Conservation (phyloP, 2,113 vertebrate genomes). For the Chloroceryle aenea region DNA sequence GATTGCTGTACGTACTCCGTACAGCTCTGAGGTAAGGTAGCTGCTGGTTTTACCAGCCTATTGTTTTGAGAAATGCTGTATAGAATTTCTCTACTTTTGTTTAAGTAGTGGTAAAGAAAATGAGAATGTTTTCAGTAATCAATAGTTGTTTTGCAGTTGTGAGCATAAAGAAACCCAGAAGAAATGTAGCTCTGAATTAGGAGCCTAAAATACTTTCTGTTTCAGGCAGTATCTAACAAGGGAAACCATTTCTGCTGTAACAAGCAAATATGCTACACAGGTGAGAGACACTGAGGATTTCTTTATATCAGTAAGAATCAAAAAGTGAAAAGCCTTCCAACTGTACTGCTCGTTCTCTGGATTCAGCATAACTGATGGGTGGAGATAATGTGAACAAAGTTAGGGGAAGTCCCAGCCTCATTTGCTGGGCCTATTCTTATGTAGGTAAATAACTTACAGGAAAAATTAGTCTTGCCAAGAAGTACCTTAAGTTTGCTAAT, state of each 20-base stretch:
- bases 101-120: neutral
- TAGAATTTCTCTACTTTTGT: neutral
- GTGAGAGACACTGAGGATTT: neutral
- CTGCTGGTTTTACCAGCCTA: neutral
- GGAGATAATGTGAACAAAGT: neutral
- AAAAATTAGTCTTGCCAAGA: neutral
- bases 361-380: neutral
- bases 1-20: neutral
- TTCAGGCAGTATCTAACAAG: neutral
- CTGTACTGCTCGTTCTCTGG: neutral
- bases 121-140: neutral
- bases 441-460: neutral
- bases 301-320: neutral
- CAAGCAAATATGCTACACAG: neutral
- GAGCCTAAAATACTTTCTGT: neutral
- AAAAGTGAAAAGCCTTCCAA: neutral
- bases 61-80: neutral
- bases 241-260: fast-evolving
- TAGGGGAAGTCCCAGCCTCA: neutral
- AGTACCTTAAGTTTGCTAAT: neutral
- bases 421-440: neutral
- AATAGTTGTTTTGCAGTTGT: neutral
- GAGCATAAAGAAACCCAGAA: neutral
- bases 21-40: neutral
- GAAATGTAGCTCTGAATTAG: neutral